Evolutionary conservation across 2,888 invertebrate species (phyloP).

Genomic region (Chrysina gloriosa): DNA sequence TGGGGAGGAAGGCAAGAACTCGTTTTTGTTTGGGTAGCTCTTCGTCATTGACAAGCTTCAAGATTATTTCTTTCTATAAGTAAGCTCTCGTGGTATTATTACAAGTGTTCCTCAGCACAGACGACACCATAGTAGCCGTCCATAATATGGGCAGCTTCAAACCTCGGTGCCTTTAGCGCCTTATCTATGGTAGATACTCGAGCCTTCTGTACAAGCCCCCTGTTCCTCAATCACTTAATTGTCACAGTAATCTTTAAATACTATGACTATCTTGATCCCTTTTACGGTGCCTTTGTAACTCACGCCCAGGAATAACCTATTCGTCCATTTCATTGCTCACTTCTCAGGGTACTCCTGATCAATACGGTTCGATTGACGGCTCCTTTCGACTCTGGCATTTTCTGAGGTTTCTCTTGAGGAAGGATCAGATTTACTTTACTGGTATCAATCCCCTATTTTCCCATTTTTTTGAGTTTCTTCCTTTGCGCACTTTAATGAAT

Average conservation of each 20-base stretch:
- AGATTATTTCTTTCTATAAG: neutral
- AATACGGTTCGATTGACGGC: neutral
- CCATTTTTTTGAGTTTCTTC: constrained; percentile 3
- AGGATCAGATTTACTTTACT: neutral
- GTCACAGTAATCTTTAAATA: neutral
- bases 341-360: no score
- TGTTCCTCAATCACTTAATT: neutral
- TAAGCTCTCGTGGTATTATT: constrained; percentile 8
- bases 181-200: constrained; percentile 1
- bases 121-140: constrained; percentile 1
- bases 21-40: constrained; percentile 3
- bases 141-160: neutral
- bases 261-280: neutral
- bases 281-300: neutral
- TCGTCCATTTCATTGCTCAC: neutral
- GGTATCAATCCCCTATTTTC: constrained; percentile 2
- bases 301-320: neutral
- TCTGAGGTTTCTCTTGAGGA: neutral
- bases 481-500: neutral
- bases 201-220: neutral
- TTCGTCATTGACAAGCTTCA: neutral
- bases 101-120: neutral
- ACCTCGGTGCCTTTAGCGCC: constrained; percentile 2
- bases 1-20: constrained; percentile 5
- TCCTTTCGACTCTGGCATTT: neutral